Conservation (phyloP, 92 coral and sea anemone genomes). For the Metridium senile region DNA sequence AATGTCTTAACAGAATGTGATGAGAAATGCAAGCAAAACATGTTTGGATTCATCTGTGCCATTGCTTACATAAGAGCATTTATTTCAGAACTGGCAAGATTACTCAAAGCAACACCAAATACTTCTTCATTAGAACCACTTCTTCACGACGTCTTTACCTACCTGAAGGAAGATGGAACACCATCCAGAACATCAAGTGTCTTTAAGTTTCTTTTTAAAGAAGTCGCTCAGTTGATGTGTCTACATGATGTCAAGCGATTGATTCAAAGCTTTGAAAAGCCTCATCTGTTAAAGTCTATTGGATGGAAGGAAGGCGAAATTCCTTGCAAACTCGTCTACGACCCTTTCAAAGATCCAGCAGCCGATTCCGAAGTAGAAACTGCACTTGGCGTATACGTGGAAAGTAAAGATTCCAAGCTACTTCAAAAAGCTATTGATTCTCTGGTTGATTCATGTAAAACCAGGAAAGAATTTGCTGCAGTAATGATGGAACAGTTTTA, state of each 20-base stretch:
- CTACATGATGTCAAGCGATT: conserved; percentile 58
- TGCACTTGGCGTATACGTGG: conserved; percentile 61
- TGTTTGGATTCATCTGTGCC: conserved; percentile 70
- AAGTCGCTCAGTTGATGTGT: conserved; percentile 56
- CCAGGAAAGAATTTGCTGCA: conserved; percentile 60
- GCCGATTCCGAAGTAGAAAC: conserved; percentile 50
- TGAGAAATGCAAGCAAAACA: conserved; percentile 35
- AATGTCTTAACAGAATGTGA: conserved; percentile 27
- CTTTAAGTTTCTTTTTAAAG: conserved; percentile 67
- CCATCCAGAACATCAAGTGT: conserved; percentile 32
- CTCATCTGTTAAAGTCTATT: conserved; percentile 45
- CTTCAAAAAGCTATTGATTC: conserved; percentile 30
- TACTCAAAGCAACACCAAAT: conserved; percentile 36
- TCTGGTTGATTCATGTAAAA: conserved; percentile 31
- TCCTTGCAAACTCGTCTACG: conserved; percentile 57
- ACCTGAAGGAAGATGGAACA: conserved; percentile 21
- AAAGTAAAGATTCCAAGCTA: conserved; percentile 23
- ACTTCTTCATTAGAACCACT: conserved; percentile 39
- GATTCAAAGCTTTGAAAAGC: conserved; percentile 51
- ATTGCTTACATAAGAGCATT: conserved; percentile 77
- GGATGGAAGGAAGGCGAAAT: conserved; percentile 40
- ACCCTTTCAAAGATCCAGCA: conserved; percentile 46
- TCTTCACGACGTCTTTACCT: conserved; percentile 60
- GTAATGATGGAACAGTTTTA: conserved; percentile 63
- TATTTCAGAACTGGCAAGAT: conserved; percentile 54